Evolutionary conservation across 92 coral and sea anemone genomes (phyloP), one percentile per base, ranked within the genome.

Genomic region (Palythoa caribaeorum): DNA sequence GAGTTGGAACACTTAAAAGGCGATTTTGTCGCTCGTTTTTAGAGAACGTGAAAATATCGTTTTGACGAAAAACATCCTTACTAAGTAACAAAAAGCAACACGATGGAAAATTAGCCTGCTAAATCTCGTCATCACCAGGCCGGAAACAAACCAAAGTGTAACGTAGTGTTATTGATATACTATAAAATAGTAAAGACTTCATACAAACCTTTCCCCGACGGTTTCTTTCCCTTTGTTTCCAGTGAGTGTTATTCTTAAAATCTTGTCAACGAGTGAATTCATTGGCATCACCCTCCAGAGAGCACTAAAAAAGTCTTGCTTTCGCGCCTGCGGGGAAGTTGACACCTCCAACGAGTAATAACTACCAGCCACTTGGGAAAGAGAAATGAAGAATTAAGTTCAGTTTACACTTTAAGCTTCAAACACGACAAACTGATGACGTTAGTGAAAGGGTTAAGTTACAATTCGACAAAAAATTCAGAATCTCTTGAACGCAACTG

Each of bases 161-260:
- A 14, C 5, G 20, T 3, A 5, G 6, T 14, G 65, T 6, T 59
- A 3, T 5, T 59, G n/a, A 15, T 6, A 59, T 13, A 14, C 19
- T n/a, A 2, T 21, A 19, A 8, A 5, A 8, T n/a, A 19, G 9
- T 20, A 20, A 14, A 19, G 80, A 16, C 9, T 28, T 19, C 51
- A 73, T 5, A n/a, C 63, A 20, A 19, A 77, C 81, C 81, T 77
- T 51, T 77, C 59, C 59, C 37, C 54, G 2, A 81, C 21, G 1
- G 15, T 13, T 15, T 81, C 75, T 28, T 81, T 62, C 9, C 86
- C 86, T 65, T 81, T 15, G 44, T 81, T 44, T 9, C 86, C 86
- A 28, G 9, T 11, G n/a, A 81, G 47, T 21, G 86, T 81, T 36
- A 81, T 21, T 28, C 20, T 44, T 48, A 81, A 35, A 20, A 19